Evolutionary conservation across 2,113 vertebrate species (phyloP), one percentile per base, ranked within the genome.

Genomic region (Ammodytes marinus): DNA sequence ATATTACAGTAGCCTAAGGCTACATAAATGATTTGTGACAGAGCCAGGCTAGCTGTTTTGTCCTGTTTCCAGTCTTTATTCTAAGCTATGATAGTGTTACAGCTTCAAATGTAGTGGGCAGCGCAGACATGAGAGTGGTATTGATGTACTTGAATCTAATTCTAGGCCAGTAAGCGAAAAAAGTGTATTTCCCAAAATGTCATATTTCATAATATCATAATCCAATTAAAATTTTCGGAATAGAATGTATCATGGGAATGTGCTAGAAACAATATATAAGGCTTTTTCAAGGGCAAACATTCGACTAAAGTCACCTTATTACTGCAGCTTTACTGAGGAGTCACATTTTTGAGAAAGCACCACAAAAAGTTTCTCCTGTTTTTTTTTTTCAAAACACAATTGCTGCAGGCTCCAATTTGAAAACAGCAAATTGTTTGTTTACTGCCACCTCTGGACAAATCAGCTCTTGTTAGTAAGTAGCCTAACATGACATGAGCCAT

Each of bases 361-460:
- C 4, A 55, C 53, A 40, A 19, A 63, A 69, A 54, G 27, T 27
- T 27, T 27, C 27, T 27, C 35, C 17, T 13, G 47, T 47, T 75
- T 67, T 17, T n/a, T n/a, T 59, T 6, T 43, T 8, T 71, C 4
- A 37, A 66, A 63, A 68, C 17, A 47, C 45, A 74, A 74, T 17
- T 35, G 10, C 63, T 35, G 45, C 17, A 3, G 4, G 14, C 3
- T 42, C 43, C 49, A 19, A 39, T 64, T 54, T 17, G 4, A 17
- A 59, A 63, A 74, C 50, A 59, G 35, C n/a, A 46, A 43, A 39
- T 69, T 45, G n/a, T 60, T 43, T 35, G 9, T 85, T 90, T 79
- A 79, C 77, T 79, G 40, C 69, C 69, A 58, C 69, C 17, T 83
- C 80, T 77, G 71, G 70, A 86, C 67, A 79, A 64, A 79, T 53